phyloP scores from a whole-genome alignment of 2,888 invertebrate species.

The Eubasilissa splendida region DNA sequence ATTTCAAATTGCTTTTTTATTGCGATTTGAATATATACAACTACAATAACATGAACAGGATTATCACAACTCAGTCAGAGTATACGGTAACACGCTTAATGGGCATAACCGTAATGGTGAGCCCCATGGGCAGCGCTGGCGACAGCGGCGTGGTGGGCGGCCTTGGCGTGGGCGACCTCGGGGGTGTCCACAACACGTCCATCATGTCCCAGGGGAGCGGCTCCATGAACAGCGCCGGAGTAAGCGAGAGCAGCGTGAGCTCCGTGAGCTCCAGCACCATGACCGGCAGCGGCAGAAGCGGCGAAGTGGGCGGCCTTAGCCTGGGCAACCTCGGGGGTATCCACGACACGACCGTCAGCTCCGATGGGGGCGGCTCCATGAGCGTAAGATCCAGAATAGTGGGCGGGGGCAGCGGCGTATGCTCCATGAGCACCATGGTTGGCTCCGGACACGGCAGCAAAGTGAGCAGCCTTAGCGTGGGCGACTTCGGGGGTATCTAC shows the following conservation, averaged over 20 bases:
- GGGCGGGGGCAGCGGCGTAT: conserved; percentile 70
- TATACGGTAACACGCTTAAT: background rate
- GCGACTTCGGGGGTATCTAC: conserved; percentile 74
- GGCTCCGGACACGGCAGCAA: conserved; percentile 70
- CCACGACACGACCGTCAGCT: too few species aligned
- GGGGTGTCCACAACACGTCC: conserved; percentile 73
- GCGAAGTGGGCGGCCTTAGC: conserved; percentile 75
- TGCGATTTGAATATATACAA: background rate
- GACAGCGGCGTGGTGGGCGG: conserved; percentile 72
- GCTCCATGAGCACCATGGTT: conserved; percentile 68
- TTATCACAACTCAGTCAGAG: background rate
- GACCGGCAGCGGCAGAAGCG: conserved; percentile 66
- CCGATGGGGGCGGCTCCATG: conserved; percentile 57
- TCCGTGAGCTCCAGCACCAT: conserved; percentile 63
- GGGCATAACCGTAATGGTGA: background rate
- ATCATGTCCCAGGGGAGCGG: conserved; percentile 24
- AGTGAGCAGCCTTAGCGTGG: conserved; percentile 74
- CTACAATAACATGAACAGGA: background rate
- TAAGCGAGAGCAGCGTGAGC: conserved; percentile 3
- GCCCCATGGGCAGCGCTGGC: conserved; percentile 32
- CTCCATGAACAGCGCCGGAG: background rate
- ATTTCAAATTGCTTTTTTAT: too few species aligned
- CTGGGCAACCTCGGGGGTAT: conserved; percentile 61
- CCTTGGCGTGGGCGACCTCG: conserved; percentile 76
- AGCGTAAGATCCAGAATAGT: conserved; percentile 3